phyloP scores from a whole-genome alignment of 1,140 invertebrate genomes.

The Trigoniulus corallinus region DNA sequence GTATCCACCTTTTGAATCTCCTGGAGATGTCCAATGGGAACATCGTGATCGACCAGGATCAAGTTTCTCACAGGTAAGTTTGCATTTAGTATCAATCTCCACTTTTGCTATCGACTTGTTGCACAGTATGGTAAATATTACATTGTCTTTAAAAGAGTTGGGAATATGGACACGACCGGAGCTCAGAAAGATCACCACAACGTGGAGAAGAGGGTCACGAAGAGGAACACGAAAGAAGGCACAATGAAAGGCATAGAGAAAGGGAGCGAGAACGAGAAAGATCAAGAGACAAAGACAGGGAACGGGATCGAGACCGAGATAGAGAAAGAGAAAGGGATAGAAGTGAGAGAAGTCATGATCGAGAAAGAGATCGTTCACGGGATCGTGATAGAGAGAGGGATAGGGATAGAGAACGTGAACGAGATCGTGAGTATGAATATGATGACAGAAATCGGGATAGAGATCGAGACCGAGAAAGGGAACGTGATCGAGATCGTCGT shows the following conservation, averaged over 20 bases:
- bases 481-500: too few species aligned
- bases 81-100: too few species aligned
- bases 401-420: constrained; percentile 1
- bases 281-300: too few species aligned
- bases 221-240: constrained; percentile 9
- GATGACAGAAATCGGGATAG: constrained; percentile 14
- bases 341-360: constrained; percentile 13
- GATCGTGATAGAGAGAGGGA: constrained; percentile 3
- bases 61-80: constrained; percentile 1
- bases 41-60: constrained; percentile 2
- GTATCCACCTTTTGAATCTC: constrained; percentile 6
- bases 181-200: constrained; percentile 8
- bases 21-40: constrained; percentile 6
- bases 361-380: constrained; percentile 2
- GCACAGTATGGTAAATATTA: neutral
- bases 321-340: constrained; percentile 8
- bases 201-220: constrained; percentile 12
- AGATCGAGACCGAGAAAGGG: constrained; percentile 10
- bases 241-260: constrained; percentile 11
- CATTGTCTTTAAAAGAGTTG: constrained; percentile 1
- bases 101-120: neutral
- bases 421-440: constrained; percentile 7
- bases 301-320: constrained; percentile 12
- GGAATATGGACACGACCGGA: constrained; percentile 1
- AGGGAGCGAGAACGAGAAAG: too few species aligned